Evolutionary conservation across 2,888 invertebrate genomes (phyloP).

Genomic region (Helicoverpa assulta): DNA sequence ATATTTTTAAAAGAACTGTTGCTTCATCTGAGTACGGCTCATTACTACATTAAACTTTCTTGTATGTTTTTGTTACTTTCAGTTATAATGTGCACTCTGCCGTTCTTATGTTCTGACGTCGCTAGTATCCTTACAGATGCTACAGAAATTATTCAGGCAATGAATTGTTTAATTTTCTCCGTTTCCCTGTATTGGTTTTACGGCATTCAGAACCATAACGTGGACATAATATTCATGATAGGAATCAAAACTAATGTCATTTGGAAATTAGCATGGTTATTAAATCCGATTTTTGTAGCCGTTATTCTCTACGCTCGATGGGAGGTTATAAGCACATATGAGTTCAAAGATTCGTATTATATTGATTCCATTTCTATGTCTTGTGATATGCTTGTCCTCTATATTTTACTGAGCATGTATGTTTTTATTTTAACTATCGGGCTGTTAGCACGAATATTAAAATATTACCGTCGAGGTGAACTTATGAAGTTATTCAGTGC

Average conservation of each 20-base stretch:
- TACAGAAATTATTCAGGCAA: constrained; percentile 76
- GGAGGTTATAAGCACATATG: constrained; percentile 53
- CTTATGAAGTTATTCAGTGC: constrained; percentile 69
- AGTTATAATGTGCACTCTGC: constrained; percentile 72
- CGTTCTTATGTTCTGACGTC: constrained; percentile 82
- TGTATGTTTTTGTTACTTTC: constrained; percentile 65
- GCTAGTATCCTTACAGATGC: constrained; percentile 73
- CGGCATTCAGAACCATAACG: constrained; percentile 78
- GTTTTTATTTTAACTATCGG: constrained; percentile 69
- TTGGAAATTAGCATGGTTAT: constrained; percentile 80
- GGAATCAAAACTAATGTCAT: constrained; percentile 83
- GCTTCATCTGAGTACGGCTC: constrained; percentile 58
- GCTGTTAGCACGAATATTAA: constrained; percentile 67
- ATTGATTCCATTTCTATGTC: constrained; percentile 60
- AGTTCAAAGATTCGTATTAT: constrained; percentile 66
- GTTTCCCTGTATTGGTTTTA: constrained; percentile 83
- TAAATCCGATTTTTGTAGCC: constrained; percentile 76
- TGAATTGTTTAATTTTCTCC: constrained; percentile 77
- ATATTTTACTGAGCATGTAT: constrained; percentile 71
- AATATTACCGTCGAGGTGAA: constrained; percentile 58
- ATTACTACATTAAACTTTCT: constrained; percentile 66
- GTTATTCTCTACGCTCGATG: constrained; percentile 66
- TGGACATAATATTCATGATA: constrained; percentile 86
- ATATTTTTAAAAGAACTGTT: constrained; percentile 75
- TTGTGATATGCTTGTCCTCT: constrained; percentile 70